Evolutionary conservation across 2,113 vertebrate species (phyloP).

Genomic region (Mustela lutreola): DNA sequence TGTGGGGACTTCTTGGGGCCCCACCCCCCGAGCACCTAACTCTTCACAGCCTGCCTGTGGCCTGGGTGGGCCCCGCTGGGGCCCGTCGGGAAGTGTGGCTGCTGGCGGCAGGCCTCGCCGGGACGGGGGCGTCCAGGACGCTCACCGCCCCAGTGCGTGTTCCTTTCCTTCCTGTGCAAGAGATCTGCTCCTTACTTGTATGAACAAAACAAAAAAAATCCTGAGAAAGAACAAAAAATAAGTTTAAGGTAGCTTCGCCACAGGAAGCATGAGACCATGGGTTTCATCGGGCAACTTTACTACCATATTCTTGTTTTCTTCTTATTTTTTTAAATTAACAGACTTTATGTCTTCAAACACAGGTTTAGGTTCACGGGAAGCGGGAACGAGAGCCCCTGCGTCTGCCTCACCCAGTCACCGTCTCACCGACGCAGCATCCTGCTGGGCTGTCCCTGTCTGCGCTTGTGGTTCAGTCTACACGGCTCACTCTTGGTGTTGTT

Average conservation of each 20-base stretch:
- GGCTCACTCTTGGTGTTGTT: fast-evolving
- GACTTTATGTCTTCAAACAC: neutral
- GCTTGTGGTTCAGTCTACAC: fast-evolving
- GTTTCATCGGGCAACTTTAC: fast-evolving
- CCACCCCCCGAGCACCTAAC: neutral
- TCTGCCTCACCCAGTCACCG: neutral
- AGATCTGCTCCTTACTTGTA: fast-evolving
- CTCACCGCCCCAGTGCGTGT: fast-evolving
- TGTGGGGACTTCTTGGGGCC: neutral
- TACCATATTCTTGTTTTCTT: neutral
- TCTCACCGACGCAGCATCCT: neutral
- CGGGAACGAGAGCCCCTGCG: fast-evolving
- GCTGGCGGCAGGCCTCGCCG: too few relatives aligned
- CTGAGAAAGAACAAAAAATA: neutral
- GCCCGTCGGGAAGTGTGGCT: fast-evolving
- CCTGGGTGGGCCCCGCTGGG: neutral
- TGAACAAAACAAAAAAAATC: neutral
- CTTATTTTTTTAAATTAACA: too few relatives aligned
- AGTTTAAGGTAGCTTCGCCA: too few relatives aligned
- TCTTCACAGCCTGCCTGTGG: neutral
- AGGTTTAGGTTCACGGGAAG: neutral
- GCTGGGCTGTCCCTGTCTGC: fast-evolving
- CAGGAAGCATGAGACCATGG: fast-evolving
- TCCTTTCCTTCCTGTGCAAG: fast-evolving
- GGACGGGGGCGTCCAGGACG: fast-evolving